phyloP scores from a whole-genome alignment of 2,113 vertebrate genomes.

The Picathartes gymnocephalus region DNA sequence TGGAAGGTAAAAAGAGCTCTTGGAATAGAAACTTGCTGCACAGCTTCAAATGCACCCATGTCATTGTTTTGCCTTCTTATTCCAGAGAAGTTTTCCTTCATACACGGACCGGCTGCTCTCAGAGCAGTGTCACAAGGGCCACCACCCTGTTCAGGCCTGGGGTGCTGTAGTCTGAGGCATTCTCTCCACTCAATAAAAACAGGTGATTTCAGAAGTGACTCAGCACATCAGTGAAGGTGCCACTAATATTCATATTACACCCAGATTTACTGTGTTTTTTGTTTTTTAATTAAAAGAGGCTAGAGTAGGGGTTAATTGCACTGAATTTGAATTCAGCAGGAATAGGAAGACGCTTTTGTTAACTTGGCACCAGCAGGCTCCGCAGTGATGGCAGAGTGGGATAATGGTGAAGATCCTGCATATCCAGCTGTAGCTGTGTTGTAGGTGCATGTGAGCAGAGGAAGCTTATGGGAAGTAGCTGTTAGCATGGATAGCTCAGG shows the following conservation, averaged over 20 bases:
- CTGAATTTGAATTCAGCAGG: not conserved
- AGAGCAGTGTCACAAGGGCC: not conserved
- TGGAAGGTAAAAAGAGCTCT: not conserved
- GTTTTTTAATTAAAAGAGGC: not conserved
- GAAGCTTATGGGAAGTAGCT: not conserved
- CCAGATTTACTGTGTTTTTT: not conserved
- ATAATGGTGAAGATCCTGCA: not conserved
- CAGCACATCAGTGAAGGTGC: not conserved
- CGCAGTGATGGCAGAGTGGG: not conserved
- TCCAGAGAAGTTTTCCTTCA: not conserved
- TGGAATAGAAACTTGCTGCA: not conserved
- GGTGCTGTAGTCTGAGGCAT: not conserved
- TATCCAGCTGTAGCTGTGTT: not conserved
- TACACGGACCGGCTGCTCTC: not conserved
- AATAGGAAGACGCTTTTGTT: not conserved
- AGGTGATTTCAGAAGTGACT: not conserved
- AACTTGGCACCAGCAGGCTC: not conserved
- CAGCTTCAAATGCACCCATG: not conserved
- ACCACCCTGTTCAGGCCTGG: not conserved
- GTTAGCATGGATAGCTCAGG: not conserved
- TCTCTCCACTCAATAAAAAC: not conserved
- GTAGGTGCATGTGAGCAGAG: not conserved
- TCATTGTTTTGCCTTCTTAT: not conserved
- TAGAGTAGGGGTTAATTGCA: not conserved
- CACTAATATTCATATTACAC: not conserved